A percentile compares a stretch with the other conserved stretches of the same genome.
These are phyloP conservation scores for Drosophila kuntzei DNA, from an alignment of 2,888 invertebrate species.

Conservation along the genomic window DNA sequence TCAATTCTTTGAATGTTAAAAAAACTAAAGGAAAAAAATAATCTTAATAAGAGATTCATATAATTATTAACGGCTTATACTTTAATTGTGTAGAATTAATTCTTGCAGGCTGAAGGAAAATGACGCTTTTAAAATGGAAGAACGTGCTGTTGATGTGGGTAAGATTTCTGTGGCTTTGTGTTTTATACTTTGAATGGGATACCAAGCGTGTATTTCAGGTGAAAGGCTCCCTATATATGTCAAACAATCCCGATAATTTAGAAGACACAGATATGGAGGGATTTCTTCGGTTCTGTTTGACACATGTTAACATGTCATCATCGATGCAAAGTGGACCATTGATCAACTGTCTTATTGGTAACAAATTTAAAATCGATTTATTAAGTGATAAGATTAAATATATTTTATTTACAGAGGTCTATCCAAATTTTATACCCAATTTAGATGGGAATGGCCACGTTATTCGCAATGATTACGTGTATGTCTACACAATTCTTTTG, in stretches of 20 bases:
- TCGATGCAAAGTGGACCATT: not conserved
- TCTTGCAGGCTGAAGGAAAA: not conserved
- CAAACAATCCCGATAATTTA: not conserved
- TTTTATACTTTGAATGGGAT: not conserved
- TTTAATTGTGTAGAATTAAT: not conserved
- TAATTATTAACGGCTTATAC: not conserved
- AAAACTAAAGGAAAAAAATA: not conserved
- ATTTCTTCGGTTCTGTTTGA: not conserved
- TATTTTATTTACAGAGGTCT: not conserved
- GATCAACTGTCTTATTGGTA: not conserved
- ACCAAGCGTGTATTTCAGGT: not conserved
- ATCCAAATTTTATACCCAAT: not conserved
- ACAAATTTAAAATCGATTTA: not conserved
- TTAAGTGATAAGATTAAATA: not conserved
- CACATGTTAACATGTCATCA: not conserved
- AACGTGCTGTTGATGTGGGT: not conserved
- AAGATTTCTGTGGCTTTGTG: not conserved
- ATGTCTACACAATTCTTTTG: constrained; percentile 1
- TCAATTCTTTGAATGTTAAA: too few relatives aligned
- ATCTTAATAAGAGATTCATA: too few relatives aligned
- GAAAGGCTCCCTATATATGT: not conserved
- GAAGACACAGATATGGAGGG: not conserved
- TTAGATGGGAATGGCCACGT: not conserved
- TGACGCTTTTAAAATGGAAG: not conserved
- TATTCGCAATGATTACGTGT: not conserved